These are phyloP conservation scores for Erebia epiphron DNA, from an alignment of 2,888 invertebrate genomes.

Conservation along the genomic window DNA sequence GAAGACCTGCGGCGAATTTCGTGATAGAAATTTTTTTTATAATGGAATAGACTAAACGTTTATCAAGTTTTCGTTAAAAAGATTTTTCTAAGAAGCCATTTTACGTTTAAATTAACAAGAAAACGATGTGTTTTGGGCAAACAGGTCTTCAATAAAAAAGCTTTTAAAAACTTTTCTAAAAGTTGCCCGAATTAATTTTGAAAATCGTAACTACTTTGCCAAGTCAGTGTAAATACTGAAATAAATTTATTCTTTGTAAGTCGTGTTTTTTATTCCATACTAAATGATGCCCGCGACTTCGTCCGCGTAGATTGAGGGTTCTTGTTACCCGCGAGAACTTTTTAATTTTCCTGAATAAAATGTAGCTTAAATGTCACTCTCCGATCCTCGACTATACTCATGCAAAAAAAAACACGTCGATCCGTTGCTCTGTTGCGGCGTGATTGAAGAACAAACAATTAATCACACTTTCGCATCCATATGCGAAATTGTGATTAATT, in stretches of 20 bases:
- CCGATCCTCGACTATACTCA: too few relatives aligned
- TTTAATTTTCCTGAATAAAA: too few relatives aligned
- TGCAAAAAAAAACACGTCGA: too few relatives aligned
- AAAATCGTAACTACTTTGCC: neutral
- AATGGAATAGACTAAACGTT: neutral
- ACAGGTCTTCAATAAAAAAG: constrained; percentile 19
- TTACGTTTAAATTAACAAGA: neutral
- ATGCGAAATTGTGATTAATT: too few relatives aligned
- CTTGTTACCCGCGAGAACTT: too few relatives aligned
- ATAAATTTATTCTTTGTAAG: neutral
- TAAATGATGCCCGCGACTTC: too few relatives aligned
- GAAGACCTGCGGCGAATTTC: too few relatives aligned
- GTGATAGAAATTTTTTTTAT: neutral
- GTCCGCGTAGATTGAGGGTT: too few relatives aligned
- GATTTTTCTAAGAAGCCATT: neutral
- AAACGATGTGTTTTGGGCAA: neutral
- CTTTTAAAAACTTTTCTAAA: constrained; percentile 13
- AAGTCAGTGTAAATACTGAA: neutral
- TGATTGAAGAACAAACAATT: too few relatives aligned
- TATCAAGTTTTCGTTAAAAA: neutral
- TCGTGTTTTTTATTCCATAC: neutral
- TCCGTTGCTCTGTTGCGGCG: too few relatives aligned
- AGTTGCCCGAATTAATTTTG: neutral
- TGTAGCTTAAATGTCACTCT: too few relatives aligned
- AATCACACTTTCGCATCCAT: too few relatives aligned